Conservation (phyloP, 2,113 vertebrate genomes). For the Phaethornis superciliosus region DNA sequence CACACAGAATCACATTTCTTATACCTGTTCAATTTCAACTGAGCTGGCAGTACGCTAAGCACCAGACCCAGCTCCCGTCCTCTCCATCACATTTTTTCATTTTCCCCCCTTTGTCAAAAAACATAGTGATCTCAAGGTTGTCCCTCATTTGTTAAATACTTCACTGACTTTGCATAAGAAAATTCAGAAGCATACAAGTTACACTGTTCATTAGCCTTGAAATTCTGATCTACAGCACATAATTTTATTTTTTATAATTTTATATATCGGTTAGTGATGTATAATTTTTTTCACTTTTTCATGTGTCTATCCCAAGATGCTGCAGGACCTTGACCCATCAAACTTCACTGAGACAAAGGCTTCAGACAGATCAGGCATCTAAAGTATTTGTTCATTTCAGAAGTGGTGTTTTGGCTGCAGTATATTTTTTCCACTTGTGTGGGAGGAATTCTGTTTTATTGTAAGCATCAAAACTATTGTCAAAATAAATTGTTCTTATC, state of each 20-base stretch:
- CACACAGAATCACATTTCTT: background rate
- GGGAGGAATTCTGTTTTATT: constrained; percentile 58
- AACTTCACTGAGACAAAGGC: constrained; percentile 53
- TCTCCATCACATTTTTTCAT: background rate
- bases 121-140: background rate
- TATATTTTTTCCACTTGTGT: constrained; percentile 47
- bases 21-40: background rate
- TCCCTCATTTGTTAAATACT: background rate
- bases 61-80: background rate
- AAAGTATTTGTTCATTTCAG: constrained; percentile 53
- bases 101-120: background rate
- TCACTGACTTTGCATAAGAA: background rate
- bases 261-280: background rate
- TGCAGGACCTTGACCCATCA: constrained; percentile 26
- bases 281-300: background rate
- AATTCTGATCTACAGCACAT: background rate
- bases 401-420: constrained; percentile 48
- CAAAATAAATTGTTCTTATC: constrained; percentile 63
- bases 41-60: background rate
- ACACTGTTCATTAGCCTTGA: background rate
- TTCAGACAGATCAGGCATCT: constrained; percentile 54
- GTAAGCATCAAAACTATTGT: constrained; percentile 51
- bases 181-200: background rate
- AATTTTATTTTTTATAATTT: constrained; percentile 22
- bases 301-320: constrained; percentile 7